phyloP scores from a whole-genome alignment of 2,888 invertebrate species.

The Andrena dorsata region DNA sequence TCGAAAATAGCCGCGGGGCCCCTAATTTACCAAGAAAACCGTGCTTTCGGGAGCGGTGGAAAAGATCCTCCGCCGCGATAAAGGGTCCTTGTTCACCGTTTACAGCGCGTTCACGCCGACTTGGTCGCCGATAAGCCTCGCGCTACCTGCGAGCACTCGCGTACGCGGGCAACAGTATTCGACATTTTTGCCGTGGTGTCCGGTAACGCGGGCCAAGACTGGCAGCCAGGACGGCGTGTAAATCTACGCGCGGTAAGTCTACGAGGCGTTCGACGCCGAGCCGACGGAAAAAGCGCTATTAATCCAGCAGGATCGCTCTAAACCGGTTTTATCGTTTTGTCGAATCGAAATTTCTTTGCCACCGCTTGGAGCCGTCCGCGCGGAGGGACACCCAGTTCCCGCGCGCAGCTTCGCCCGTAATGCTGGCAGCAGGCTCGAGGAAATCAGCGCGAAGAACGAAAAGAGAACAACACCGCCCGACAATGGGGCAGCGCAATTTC shows the following conservation, averaged over 20 bases:
- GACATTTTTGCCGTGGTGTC: conserved; percentile 42
- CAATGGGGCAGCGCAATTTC: conserved; percentile 53
- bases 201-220: conserved; percentile 55
- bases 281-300: conserved; percentile 61
- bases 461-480: conserved; percentile 17
- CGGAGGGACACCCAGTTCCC: conserved; percentile 33
- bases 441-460: conserved; percentile 1
- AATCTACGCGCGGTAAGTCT: conserved; percentile 52
- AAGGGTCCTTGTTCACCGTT: conserved; percentile 15
- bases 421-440: not conserved
- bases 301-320: conserved; percentile 73
- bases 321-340: conserved; percentile 74
- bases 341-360: conserved; percentile 70
- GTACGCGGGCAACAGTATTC: conserved; percentile 13
- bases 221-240: conserved; percentile 32
- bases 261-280: conserved; percentile 40
- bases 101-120: conserved; percentile 16
- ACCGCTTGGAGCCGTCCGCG: conserved; percentile 1
- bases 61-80: conserved; percentile 66
- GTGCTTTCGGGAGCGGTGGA: conserved; percentile 64
- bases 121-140: no score
- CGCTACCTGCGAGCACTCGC: conserved; percentile 2
- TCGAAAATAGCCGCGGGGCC: conserved; percentile 73
- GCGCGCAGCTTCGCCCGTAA: not conserved
- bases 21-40: conserved; percentile 76